Conservation (phyloP, 2,113 vertebrate species). For the Odontophorus gujanensis region DNA sequence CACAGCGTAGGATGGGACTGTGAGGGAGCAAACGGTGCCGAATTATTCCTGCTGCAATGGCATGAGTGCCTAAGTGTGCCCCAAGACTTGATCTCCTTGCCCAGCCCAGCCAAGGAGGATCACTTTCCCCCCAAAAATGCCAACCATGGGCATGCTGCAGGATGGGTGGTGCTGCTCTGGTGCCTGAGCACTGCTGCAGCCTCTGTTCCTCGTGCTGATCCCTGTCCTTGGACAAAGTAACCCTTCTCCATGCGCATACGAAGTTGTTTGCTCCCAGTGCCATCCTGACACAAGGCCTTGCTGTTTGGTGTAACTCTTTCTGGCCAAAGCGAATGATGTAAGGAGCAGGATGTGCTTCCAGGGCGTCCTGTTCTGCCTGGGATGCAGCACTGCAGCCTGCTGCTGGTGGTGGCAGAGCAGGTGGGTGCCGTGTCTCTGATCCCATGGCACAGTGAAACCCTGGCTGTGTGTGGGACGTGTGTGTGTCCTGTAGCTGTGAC, state of each 20-base stretch:
- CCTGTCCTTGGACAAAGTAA: not conserved
- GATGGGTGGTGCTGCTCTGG: not conserved
- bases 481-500: not conserved
- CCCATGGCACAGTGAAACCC: not conserved
- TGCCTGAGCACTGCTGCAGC: not conserved
- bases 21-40: rapidly evolving
- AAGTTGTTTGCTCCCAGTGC: too few relatives aligned
- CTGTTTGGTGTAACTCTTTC: slow-evolving; percentile 44
- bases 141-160: rapidly evolving
- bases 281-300: too few relatives aligned
- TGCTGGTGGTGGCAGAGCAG: rapidly evolving
- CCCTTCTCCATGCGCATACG: rapidly evolving
- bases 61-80: not conserved
- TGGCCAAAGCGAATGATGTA: slow-evolving; percentile 11
- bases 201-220: not conserved
- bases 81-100: not conserved
- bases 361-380: not conserved
- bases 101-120: not conserved
- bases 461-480: not conserved
- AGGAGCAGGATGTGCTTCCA: not conserved
- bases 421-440: not conserved
- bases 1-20: not conserved
- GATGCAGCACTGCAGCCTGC: not conserved
- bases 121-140: not conserved
- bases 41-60: rapidly evolving